Conservation (phyloP, 2,888 invertebrate species). For the Priocnemis perturbator region DNA sequence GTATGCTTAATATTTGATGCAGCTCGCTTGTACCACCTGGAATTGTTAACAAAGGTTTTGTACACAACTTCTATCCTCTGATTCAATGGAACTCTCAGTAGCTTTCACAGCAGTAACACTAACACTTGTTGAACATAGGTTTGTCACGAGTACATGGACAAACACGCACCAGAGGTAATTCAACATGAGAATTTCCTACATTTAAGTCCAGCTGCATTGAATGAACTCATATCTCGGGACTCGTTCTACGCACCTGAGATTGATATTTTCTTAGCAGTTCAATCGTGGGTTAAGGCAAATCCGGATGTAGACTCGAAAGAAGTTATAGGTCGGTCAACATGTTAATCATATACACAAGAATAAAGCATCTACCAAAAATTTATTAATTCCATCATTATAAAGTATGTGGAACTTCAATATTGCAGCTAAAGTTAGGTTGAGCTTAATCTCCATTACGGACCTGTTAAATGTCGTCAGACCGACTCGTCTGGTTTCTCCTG, state of each 20-base stretch:
- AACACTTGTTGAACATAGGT: constrained; percentile 76
- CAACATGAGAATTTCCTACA: constrained; percentile 89
- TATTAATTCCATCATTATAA: constrained; percentile 6
- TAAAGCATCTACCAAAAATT: not conserved
- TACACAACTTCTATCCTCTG: not conserved
- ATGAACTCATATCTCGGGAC: constrained; percentile 90
- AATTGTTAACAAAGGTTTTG: constrained; percentile 76
- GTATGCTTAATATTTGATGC: constrained; percentile 97
- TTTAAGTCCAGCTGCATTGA: constrained; percentile 89
- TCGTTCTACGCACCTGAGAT: constrained; percentile 98
- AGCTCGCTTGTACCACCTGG: constrained; percentile 83
- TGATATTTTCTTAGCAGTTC: constrained; percentile 94
- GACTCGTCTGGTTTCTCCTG: constrained; percentile 89
- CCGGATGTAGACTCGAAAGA: constrained; percentile 76
- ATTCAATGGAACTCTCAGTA: too few relatives aligned
- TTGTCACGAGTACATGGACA: constrained; percentile 93
- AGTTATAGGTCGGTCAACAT: constrained; percentile 62
- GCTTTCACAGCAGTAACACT: not conserved
- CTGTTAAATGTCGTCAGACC: constrained; percentile 92
- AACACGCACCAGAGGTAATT: constrained; percentile 90
- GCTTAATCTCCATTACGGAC: constrained; percentile 91
- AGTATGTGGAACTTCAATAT: constrained; percentile 25
- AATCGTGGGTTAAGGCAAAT: constrained; percentile 91
- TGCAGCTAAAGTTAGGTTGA: constrained; percentile 80
- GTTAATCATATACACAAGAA: not conserved